Evolutionary conservation across 2,113 vertebrate genomes (phyloP).

Genomic region (Zosterops japonicus): DNA sequence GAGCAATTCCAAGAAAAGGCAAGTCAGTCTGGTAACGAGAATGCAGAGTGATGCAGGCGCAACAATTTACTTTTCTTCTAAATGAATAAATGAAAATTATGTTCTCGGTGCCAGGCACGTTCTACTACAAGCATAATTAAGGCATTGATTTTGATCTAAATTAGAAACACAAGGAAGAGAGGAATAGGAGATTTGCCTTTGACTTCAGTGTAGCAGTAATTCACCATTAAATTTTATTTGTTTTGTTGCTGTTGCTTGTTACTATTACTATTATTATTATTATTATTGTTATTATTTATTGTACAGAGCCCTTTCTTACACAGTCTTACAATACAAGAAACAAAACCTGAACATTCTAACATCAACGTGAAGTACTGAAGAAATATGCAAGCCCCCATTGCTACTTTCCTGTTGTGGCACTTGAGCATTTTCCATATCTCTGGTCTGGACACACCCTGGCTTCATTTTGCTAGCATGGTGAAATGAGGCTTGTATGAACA

Average conservation of each 20-base stretch:
- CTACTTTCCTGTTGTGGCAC: background rate
- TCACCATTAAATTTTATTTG: background rate
- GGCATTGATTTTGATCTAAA: conserved; percentile 2
- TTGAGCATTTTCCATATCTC: background rate
- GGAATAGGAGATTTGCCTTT: background rate
- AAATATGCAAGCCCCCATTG: background rate
- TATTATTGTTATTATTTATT: background rate
- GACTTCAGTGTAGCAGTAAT: background rate
- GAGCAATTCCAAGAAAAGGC: conserved; percentile 51
- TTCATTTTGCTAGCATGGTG: background rate
- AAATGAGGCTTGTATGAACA: background rate
- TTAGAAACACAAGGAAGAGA: background rate
- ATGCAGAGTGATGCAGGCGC: background rate
- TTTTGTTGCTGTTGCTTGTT: background rate
- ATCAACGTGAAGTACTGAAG: background rate
- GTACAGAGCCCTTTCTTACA: background rate
- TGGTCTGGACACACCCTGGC: background rate
- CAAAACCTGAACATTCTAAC: background rate
- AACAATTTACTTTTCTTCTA: conserved; percentile 45
- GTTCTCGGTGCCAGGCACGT: background rate
- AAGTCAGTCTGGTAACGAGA: conserved; percentile 16
- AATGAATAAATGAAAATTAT: conserved; percentile 3
- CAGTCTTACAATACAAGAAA: background rate
- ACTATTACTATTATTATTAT: background rate
- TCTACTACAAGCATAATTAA: conserved; percentile 30